Conservation (phyloP, 2,888 invertebrate genomes). For the Netelia fuscicornis region DNA sequence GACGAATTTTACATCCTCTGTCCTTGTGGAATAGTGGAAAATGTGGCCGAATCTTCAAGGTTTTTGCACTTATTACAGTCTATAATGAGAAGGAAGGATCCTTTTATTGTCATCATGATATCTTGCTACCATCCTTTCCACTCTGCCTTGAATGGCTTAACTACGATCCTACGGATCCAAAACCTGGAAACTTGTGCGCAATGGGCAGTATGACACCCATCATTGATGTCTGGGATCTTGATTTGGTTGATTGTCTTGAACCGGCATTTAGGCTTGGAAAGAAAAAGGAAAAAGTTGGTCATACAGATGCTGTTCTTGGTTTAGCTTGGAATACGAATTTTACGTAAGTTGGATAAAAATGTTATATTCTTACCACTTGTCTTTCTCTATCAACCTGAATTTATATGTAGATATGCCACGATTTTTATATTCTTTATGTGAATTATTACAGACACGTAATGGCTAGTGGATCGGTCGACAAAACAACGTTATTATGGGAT, state of each 20-base stretch:
- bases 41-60: not conserved
- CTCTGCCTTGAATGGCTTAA: conserved; percentile 97
- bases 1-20: conserved; percentile 58
- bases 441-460: conserved; percentile 90
- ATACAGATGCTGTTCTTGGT: conserved; percentile 95
- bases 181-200: conserved; percentile 93
- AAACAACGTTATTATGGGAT: conserved; percentile 96
- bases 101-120: conserved; percentile 97
- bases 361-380: too few species aligned
- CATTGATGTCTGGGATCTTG: conserved; percentile 98
- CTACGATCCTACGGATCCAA: conserved; percentile 92
- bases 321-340: conserved; percentile 95
- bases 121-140: conserved; percentile 95
- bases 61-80: conserved; percentile 86
- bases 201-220: conserved; percentile 96
- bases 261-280: conserved; percentile 94
- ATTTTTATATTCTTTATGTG: conserved; percentile 20
- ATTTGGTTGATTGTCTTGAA: conserved; percentile 95
- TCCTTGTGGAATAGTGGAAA: not conserved
- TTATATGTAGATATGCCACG: conserved; percentile 15
- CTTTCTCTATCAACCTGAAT: too few species aligned
- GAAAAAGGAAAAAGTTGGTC: conserved; percentile 92
- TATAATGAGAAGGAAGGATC: conserved; percentile 96
- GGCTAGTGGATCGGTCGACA: conserved; percentile 97
- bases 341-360: conserved; percentile 85